Evolutionary conservation across 1,140 invertebrate genomes (phyloP).

Genomic region (Hormaphis cornu): DNA sequence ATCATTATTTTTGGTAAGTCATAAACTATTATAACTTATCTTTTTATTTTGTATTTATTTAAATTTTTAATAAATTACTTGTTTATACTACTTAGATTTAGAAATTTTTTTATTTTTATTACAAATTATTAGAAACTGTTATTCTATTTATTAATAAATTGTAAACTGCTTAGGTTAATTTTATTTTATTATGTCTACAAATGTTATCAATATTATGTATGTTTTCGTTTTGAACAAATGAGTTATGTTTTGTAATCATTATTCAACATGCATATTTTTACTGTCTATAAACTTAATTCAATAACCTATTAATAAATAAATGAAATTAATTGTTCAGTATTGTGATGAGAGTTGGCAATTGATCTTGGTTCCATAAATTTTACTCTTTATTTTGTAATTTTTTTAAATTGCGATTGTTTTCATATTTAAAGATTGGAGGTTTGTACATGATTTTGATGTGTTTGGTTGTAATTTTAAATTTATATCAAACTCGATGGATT

Average conservation of each 20-base stretch:
- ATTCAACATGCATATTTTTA: neutral
- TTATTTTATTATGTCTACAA: neutral
- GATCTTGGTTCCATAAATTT: neutral
- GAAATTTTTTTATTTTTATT: slow-evolving; percentile 15
- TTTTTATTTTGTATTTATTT: neutral
- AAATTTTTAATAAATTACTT: slow-evolving; percentile 2
- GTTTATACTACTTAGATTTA: slow-evolving; percentile 28
- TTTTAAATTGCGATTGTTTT: slow-evolving; percentile 25
- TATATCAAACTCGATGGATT: too few species aligned
- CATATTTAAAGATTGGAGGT: neutral
- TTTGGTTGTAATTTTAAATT: too few species aligned
- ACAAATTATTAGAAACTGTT: neutral
- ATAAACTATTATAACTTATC: slow-evolving; percentile 18
- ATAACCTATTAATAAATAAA: too few species aligned
- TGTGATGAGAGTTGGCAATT: too few species aligned
- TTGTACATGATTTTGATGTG: neutral
- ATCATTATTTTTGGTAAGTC: slow-evolving; percentile 29
- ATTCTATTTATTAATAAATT: slow-evolving; percentile 6
- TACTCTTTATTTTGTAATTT: neutral
- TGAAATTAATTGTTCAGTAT: too few species aligned
- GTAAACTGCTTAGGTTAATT: slow-evolving; percentile 3
- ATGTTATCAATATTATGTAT: neutral
- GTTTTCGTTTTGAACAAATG: neutral
- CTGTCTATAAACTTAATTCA: slow-evolving; percentile 5
- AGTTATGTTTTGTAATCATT: neutral